Percentiles rank a stretch among this genome's conserved stretches.
phyloP scores from a whole-genome alignment of 2,113 vertebrate genomes.

The Sciurus niger region DNA sequence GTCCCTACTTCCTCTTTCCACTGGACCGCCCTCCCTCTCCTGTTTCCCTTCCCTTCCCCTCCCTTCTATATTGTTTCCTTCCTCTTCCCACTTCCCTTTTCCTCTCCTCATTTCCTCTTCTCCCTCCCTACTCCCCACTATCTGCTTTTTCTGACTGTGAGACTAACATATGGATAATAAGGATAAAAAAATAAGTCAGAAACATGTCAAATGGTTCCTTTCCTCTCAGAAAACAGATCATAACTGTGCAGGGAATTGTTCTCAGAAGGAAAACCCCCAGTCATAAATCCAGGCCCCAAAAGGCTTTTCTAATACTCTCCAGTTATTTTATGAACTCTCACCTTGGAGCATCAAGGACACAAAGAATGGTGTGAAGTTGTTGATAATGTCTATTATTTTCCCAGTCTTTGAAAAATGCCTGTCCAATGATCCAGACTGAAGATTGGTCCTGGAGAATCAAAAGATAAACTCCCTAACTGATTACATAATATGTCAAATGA shows the following conservation, averaged over 20 bases:
- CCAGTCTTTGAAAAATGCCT: constrained; percentile 71
- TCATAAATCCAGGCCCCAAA: constrained; percentile 18
- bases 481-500: constrained; percentile 67
- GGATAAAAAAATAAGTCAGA: constrained; percentile 55
- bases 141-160: neutral
- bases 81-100: neutral
- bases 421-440: constrained; percentile 41
- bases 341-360: constrained; percentile 52
- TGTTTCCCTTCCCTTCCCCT: neutral
- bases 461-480: constrained; percentile 64
- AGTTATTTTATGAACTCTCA: constrained; percentile 53
- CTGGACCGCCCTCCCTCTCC: too few relatives aligned
- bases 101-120: neutral
- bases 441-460: constrained; percentile 55
- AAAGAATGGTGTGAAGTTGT: constrained; percentile 34
- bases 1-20: neutral
- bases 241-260: neutral
- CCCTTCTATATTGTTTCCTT: neutral
- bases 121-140: neutral
- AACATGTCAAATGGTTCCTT: neutral
- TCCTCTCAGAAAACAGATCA: constrained; percentile 28
- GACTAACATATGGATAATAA: neutral
- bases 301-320: neutral
- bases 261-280: constrained; percentile 42
- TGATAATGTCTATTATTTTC: constrained; percentile 67